Evolutionary conservation across 1,140 invertebrate species (phyloP).

Genomic region (Drosophila guanche): DNA sequence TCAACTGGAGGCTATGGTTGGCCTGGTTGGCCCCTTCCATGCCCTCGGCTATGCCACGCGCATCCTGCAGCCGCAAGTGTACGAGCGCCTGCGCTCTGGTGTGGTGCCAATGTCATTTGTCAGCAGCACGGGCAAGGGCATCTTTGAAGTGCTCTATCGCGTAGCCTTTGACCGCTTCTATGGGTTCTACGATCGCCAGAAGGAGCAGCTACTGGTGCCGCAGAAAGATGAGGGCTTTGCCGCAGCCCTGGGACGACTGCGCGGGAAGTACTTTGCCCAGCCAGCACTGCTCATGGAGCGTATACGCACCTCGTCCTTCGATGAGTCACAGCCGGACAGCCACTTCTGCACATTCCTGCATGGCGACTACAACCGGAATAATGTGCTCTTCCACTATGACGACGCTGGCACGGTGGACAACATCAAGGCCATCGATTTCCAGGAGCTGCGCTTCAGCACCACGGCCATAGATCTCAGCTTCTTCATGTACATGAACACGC

Average conservation of each 20-base stretch:
- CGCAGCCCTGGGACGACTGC: slow-evolving; percentile 50
- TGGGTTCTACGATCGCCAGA: slow-evolving; percentile 59
- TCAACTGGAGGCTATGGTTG: slow-evolving; percentile 68
- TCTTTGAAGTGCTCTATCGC: slow-evolving; percentile 58
- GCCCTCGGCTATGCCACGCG: slow-evolving; percentile 68
- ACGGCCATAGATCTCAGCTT: slow-evolving; percentile 73
- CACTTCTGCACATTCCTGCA: slow-evolving; percentile 72
- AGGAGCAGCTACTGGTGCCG: slow-evolving; percentile 6
- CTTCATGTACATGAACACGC: slow-evolving; percentile 78
- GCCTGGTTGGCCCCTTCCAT: slow-evolving; percentile 65
- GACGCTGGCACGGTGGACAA: slow-evolving; percentile 41
- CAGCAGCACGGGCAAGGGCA: background rate
- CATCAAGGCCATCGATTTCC: slow-evolving; percentile 79
- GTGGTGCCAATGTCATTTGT: slow-evolving; percentile 61
- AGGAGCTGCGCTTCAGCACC: slow-evolving; percentile 74
- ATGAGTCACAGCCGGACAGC: slow-evolving; percentile 43
- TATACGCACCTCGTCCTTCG: slow-evolving; percentile 42
- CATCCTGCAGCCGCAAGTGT: slow-evolving; percentile 52
- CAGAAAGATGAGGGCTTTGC: slow-evolving; percentile 14
- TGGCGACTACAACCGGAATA: slow-evolving; percentile 81
- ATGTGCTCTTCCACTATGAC: slow-evolving; percentile 70
- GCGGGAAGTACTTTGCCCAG: slow-evolving; percentile 46
- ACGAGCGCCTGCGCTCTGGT: slow-evolving; percentile 45
- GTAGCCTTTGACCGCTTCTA: slow-evolving; percentile 72
- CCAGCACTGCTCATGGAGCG: slow-evolving; percentile 61